Conservation (phyloP, 2,888 invertebrate species). For the Oscheius sp. region DNA sequence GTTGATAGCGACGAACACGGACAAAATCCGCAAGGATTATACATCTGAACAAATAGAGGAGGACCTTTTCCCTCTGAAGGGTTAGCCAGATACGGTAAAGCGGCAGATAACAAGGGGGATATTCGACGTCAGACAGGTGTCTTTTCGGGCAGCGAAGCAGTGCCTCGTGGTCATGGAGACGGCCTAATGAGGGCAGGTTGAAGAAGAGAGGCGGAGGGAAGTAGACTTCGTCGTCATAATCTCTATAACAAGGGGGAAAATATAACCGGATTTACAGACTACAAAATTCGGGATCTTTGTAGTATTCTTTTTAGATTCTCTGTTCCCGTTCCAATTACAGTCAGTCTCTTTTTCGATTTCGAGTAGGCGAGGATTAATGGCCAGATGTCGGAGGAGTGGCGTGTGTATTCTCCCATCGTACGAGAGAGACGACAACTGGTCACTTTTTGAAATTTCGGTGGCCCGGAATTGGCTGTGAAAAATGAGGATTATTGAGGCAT, state of each 20-base stretch:
- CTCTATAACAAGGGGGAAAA: not conserved
- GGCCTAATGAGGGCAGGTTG: constrained; percentile 4
- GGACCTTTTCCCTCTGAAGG: not conserved
- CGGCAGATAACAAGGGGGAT: too few species aligned
- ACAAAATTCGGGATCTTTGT: too few species aligned
- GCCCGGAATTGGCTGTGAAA: constrained; percentile 9
- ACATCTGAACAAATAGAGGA: constrained; percentile 15
- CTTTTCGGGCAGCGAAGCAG: too few species aligned
- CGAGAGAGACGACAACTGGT: too few species aligned
- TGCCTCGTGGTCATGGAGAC: constrained; percentile 11
- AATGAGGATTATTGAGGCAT: constrained; percentile 2
- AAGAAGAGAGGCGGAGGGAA: not conserved
- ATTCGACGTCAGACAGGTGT: too few species aligned
- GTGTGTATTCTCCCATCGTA: too few species aligned
- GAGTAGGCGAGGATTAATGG: too few species aligned
- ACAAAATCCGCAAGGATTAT: not conserved
- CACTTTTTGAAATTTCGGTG: not conserved
- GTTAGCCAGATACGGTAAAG: too few species aligned
- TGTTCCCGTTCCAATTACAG: too few species aligned
- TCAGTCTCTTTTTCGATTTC: too few species aligned
- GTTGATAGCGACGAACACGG: not conserved
- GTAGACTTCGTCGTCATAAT: not conserved
- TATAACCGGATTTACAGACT: not conserved
- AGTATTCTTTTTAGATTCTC: too few species aligned
- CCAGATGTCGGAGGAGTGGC: too few species aligned